Conservation (phyloP, 2,113 vertebrate genomes). For the Pelecanus crispus region DNA sequence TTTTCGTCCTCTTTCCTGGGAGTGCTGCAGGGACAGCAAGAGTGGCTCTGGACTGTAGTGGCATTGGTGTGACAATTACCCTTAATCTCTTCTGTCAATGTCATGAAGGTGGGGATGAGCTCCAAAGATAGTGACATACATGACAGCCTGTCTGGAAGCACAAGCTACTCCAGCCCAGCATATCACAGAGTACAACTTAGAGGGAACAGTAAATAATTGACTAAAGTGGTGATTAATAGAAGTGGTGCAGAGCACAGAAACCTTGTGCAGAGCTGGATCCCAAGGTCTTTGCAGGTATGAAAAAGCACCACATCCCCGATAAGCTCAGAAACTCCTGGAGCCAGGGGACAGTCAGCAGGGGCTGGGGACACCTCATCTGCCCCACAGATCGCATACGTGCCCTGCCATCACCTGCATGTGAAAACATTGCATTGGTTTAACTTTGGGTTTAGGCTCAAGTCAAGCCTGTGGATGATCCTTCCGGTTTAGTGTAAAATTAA, state of each 20-base stretch:
- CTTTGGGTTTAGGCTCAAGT: neutral
- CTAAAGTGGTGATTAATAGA: neutral
- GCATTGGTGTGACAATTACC: neutral
- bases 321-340: neutral
- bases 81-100: neutral
- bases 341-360: neutral
- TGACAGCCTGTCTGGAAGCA: conserved; percentile 10
- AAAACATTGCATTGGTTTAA: neutral
- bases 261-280: neutral
- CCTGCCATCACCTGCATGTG: neutral
- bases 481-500: neutral
- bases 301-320: neutral
- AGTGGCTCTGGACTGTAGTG: neutral
- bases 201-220: conserved; percentile 1
- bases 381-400: fast-evolving
- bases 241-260: neutral
- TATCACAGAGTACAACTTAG: neutral
- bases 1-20: neutral
- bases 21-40: neutral
- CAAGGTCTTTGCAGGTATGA: neutral
- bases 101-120: neutral
- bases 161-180: neutral
- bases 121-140: neutral
- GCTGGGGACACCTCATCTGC: neutral
- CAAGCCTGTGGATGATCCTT: neutral